A percentile compares a stretch with the other conserved stretches of the same genome.
Evolutionary conservation across 2,797 vertebrate species (phyloP).

Genomic region (Alfaro cultratus): DNA sequence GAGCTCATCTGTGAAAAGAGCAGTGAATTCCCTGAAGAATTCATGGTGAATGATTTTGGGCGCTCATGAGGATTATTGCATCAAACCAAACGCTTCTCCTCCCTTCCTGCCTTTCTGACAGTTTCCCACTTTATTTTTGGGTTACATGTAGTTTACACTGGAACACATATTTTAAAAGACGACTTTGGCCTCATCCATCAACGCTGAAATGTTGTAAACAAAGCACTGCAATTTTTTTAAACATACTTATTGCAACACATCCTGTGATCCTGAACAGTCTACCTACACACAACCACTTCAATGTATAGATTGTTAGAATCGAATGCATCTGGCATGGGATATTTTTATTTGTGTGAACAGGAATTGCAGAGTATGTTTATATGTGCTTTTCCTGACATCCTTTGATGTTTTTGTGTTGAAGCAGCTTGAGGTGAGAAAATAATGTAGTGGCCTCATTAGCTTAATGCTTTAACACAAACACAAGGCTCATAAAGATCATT

Average conservation of each 20-base stretch:
- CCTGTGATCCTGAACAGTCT: neutral
- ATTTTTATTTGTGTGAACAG: constrained; percentile 1
- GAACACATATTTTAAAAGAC: constrained; percentile 5
- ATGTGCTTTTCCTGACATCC: neutral
- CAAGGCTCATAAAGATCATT: neutral
- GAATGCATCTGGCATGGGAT: neutral
- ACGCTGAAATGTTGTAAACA: neutral
- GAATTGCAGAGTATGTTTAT: neutral
- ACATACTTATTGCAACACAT: constrained; percentile 10
- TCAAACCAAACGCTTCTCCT: constrained; percentile 1
- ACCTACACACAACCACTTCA: neutral
- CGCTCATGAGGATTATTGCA: neutral
- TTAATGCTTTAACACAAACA: constrained; percentile 8
- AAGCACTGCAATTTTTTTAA: neutral
- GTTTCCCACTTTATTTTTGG: neutral
- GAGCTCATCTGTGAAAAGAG: constrained; percentile 10
- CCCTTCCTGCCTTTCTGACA: neutral
- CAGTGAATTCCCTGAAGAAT: constrained; percentile 1
- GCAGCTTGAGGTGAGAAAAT: neutral
- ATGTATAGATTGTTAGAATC: neutral
- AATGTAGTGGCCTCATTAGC: constrained; percentile 4
- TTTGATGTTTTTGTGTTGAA: constrained; percentile 7
- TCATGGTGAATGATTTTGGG: constrained; percentile 6
- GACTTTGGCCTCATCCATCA: neutral
- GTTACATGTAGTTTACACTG: neutral